Evolutionary conservation across 2,797 vertebrate species (phyloP), one percentile per base, ranked within the genome.

Genomic region (Fistularia commersonii): DNA sequence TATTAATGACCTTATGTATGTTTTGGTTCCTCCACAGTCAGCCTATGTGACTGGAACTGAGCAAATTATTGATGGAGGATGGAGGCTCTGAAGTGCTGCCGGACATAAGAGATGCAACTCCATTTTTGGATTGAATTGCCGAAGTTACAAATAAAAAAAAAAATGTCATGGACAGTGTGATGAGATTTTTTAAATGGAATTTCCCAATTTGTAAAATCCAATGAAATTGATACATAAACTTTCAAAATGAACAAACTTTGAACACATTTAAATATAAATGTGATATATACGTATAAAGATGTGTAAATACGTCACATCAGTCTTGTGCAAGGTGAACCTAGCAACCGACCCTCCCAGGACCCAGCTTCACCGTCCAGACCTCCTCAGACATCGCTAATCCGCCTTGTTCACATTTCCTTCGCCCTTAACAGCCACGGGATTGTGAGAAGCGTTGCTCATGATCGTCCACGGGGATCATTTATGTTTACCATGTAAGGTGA

Each of bases 51-150:
- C 95, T 1, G 96, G 96, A n/a, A 93, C 91, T 2, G 91, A 95
- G 64, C 87, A 94, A 5, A 82, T 96, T 82, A 98, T 98, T 7
- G 95, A 98, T 62, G 96, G 96, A 85, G 96, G 96, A 61, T 97
- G 95, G 95, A 91, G 91, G 54, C 82, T 98, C 52, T 98, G 81
- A 96, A 32, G 41, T 68, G 51, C 8, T 3, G 8, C 39, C 1
- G 8, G 4, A 23, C 23, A 23, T 23, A 23, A 23, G 23, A 2
- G 23, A 23, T 23, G 23, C 23, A 23, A 23, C 23, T 23, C 23
- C 23, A 2, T 23, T 23, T 23, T 23, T 23, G 23, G 23, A 23
- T 23, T 36, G 35, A 36, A 36, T 36, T 36, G 45, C 32, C 23
- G 4, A 23, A 23, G 23, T 23, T 23, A 23, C 23, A 2, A 23